Base-by-base conservation (phyloP, 2,113 vertebrate species). In the Ageneiosus marmoratus region DNA sequence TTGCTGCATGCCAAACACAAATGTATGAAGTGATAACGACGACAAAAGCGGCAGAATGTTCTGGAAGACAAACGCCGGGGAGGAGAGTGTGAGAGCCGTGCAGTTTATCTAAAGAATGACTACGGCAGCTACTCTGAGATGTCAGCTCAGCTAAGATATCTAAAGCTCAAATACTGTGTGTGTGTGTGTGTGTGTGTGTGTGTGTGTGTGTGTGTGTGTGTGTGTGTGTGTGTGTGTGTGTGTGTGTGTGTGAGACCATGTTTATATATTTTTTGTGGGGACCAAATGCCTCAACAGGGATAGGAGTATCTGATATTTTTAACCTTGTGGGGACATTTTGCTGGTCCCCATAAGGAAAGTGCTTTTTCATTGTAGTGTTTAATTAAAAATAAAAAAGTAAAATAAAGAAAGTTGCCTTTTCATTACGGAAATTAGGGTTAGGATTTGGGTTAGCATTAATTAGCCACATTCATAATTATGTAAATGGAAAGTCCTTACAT, bases 211-310 rank as follows among this genome's bases (percentile, higher is more conserved):
- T 78, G 82, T 81, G 34, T 72, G 58, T 83, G 65, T 88, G 83
- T 88, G 62, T 82, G 63, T 78, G 86, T 85, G 82, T 82, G 80
- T 83, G 77, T 81, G 29, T 84, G 37, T 41, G 37, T 41, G 37
- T 3, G 37, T 41, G 37, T 41, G 37, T 3, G 37, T 3, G 37
- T 3, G 37, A 41, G 37, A 41, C 37, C 37, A 41, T 41, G 37
- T 41, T 41, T 41, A 3, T 41, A 41, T 41, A 82, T 41, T 3
- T 41, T 41, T 41, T 41, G 5, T 41, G n/a, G n/a, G n/a, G n/a
- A n/a, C n/a, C n/a, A n/a, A n/a, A n/a, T n/a, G n/a, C n/a, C n/a
- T 41, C 37, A 2, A 41, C 37, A 41, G 37, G 37, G 5, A 41
- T 41, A 41, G 37, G 37, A 41, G 5, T 41, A 41, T 41, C 37